Conservation (phyloP, 2,797 vertebrate genomes). For the Lacerta viridis region DNA sequence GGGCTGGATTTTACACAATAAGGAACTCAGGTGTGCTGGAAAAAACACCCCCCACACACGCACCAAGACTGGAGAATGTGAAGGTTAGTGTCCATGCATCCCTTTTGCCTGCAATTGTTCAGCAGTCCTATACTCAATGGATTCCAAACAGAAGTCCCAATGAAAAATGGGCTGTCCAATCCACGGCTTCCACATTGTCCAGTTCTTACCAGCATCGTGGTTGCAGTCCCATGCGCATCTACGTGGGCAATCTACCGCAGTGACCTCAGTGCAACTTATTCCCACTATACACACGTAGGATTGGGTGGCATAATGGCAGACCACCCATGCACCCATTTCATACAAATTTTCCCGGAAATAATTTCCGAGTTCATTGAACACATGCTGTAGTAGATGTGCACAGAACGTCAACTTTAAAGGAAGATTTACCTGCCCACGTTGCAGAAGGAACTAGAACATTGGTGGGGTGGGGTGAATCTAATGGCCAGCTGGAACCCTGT, state of each 20-base stretch:
- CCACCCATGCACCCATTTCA: too few relatives aligned
- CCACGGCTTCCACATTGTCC: too few relatives aligned
- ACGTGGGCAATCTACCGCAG: not conserved
- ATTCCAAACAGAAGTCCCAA: not conserved
- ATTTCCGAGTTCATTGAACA: not conserved
- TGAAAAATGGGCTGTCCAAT: not conserved
- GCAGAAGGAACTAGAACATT: not conserved
- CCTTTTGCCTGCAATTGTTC: not conserved
- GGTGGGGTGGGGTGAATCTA: too few relatives aligned
- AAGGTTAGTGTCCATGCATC: not conserved
- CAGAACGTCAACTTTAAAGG: not conserved
- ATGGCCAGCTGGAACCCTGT: not conserved
- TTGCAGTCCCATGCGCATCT: not conserved
- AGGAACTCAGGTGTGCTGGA: not conserved
- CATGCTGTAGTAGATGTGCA: not conserved
- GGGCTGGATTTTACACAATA: not conserved
- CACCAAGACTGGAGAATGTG: not conserved
- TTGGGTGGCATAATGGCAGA: too few relatives aligned
- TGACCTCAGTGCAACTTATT: not conserved
- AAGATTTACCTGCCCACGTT: not conserved
- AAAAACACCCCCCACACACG: too few relatives aligned
- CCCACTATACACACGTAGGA: not conserved
- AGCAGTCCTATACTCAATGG: not conserved
- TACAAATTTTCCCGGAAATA: too few relatives aligned
- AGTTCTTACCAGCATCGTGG: not conserved